These are phyloP conservation scores for Yoshiicerus persimilis DNA, from an alignment of 1,140 invertebrate genomes.

Conservation along the genomic window DNA sequence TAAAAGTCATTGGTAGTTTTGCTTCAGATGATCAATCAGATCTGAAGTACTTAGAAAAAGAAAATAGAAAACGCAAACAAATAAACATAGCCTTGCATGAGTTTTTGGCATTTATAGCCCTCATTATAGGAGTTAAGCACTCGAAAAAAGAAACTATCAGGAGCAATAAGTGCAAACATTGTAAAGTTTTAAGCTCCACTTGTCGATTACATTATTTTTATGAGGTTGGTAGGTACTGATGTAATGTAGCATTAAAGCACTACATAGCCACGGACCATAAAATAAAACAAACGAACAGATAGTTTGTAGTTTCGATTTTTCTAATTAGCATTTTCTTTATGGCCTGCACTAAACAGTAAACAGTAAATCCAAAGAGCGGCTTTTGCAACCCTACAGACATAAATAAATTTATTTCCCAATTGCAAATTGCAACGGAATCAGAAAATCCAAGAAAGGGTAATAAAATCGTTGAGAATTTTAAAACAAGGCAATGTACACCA, in stretches of 20 bases:
- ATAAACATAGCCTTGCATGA: too few species aligned
- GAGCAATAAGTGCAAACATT: not conserved
- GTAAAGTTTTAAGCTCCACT: not conserved
- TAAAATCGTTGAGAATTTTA: not conserved
- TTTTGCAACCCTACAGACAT: not conserved
- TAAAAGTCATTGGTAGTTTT: too few species aligned
- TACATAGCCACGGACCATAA: not conserved
- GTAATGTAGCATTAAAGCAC: not conserved
- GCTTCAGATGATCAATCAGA: not conserved
- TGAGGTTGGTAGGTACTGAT: not conserved
- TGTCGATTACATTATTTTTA: not conserved
- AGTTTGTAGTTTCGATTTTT: not conserved
- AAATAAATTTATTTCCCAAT: not conserved
- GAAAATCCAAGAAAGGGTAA: not conserved
- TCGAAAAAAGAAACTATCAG: not conserved
- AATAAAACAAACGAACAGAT: too few species aligned
- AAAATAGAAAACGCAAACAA: not conserved
- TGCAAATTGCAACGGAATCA: not conserved
- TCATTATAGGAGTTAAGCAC: not conserved
- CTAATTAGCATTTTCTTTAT: not conserved
- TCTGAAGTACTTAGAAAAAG: not conserved
- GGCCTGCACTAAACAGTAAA: not conserved
- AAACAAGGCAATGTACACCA: not conserved
- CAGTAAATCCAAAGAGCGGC: not conserved
- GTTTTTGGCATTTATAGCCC: not conserved